Conservation (phyloP, 2,113 vertebrate species). For the Lipotes vexillifer region DNA sequence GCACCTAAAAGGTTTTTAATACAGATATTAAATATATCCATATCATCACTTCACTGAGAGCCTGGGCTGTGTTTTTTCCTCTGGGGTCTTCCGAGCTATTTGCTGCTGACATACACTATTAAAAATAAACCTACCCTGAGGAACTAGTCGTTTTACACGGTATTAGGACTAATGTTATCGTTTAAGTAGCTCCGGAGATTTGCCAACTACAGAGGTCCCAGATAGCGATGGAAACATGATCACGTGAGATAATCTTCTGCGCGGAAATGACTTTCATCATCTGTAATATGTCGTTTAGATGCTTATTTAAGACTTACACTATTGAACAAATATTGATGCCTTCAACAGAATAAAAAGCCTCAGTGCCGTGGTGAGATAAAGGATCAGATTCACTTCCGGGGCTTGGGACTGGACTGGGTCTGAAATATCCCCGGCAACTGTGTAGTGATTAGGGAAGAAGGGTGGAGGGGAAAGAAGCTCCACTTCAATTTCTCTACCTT, state of each 20-base stretch:
- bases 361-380: not conserved
- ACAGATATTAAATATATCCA: constrained; percentile 51
- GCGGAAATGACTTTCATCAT: constrained; percentile 47
- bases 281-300: constrained; percentile 8
- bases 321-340: constrained; percentile 49
- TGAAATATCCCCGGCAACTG: not conserved
- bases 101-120: constrained; percentile 58
- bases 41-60: constrained; percentile 33
- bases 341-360: not conserved
- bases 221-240: constrained; percentile 1
- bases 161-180: constrained; percentile 58
- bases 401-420: not conserved
- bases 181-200: constrained; percentile 8
- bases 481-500: not conserved
- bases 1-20: constrained; percentile 37
- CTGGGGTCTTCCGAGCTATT: constrained; percentile 62
- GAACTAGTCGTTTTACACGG: constrained; percentile 43
- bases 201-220: not conserved
- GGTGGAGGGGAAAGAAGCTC: not conserved
- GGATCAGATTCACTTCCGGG: not conserved
- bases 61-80: constrained; percentile 7
- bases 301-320: constrained; percentile 61
- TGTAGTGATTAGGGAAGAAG: not conserved
- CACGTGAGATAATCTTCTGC: not conserved
- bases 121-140: constrained; percentile 59